Percentiles rank a stretch among this genome's conserved stretches.
These are phyloP conservation scores for Columba livia DNA, from an alignment of 2,113 vertebrate species.

Conservation along the genomic window DNA sequence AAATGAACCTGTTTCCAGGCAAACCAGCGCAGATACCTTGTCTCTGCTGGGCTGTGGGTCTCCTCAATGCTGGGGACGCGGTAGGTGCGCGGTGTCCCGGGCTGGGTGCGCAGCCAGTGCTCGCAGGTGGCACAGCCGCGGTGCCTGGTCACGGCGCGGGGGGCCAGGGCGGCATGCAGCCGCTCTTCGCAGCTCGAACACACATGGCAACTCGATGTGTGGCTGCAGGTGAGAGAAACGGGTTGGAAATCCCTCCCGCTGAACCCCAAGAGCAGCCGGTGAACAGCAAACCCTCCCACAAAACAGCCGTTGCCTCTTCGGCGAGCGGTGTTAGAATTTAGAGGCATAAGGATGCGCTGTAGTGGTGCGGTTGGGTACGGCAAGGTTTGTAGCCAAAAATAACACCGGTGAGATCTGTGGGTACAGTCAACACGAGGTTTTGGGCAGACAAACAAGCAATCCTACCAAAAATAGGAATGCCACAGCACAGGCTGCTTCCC, in stretches of 20 bases:
- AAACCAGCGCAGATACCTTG: not conserved
- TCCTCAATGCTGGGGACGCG: not conserved
- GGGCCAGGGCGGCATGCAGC: not conserved
- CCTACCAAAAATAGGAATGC: slow-evolving; percentile 25
- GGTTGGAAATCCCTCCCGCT: not conserved
- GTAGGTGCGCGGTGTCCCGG: not conserved
- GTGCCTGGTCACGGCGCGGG: fast-evolving
- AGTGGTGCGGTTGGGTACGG: fast-evolving
- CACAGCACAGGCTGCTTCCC: not conserved
- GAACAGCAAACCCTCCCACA: not conserved
- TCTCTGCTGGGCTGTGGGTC: not conserved
- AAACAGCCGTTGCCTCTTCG: fast-evolving
- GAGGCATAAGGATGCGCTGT: not conserved
- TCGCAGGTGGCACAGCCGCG: not conserved
- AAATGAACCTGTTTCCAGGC: no score
- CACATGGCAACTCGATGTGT: not conserved
- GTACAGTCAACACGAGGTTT: fast-evolving
- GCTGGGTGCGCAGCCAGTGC: not conserved
- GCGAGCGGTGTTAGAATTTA: fast-evolving
- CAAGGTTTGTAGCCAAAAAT: not conserved
- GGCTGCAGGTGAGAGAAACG: not conserved
- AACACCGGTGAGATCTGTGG: fast-evolving
- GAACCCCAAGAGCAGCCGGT: not conserved
- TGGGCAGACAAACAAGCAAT: not conserved
- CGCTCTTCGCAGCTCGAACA: not conserved